Evolutionary conservation across 2,797 vertebrate genomes (phyloP), one percentile per base, ranked within the genome.

Genomic region (Chaenodraco wilsoni): DNA sequence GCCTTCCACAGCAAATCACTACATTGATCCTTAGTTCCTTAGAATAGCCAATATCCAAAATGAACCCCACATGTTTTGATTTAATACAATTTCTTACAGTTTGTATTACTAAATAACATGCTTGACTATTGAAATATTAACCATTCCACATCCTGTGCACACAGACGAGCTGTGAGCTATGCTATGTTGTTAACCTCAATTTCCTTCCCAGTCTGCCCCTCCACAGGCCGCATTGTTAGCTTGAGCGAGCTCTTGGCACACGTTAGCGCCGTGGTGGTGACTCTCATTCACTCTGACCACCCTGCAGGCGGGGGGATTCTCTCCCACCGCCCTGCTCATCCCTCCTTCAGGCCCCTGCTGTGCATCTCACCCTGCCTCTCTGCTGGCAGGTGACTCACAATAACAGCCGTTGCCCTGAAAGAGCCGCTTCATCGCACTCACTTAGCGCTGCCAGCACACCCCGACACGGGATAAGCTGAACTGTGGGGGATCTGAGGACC

Each of bases 131-230:
- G n/a, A 45, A 61, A 67, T 60, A 75, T 87, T 84, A 70, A 57
- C 60, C 55, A 61, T 64, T 74, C 62, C 63, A 74, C 63, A 54
- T 74, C 70, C 60, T 65, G 62, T 72, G 78, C 68, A 83, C 92
- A 90, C 93, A 91, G 86, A 88, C 90, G 68, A 87, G 67, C 65
- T 86, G 72, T 89, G 92, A 94, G 92, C 90, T 91, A 93, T 90
- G 87, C 92, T 89, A 90, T 89, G 91, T 93, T 86, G 89, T 93
- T 94, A 95, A 93, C 95, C 94, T 95, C 94, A 92, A 94, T 95
- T 94, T 94, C 92, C 93, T 93, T 89, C 91, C 82, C 86, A 69
- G 85, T 83, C 91, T 87, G 86, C 85, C 88, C 90, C 89, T 92
- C 82, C 83, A 84, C 86, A 87, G 87, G 91, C 87, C 69, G 81